phyloP scores from a whole-genome alignment of 2,797 vertebrate genomes.

The Rhinogobio ventralis region DNA sequence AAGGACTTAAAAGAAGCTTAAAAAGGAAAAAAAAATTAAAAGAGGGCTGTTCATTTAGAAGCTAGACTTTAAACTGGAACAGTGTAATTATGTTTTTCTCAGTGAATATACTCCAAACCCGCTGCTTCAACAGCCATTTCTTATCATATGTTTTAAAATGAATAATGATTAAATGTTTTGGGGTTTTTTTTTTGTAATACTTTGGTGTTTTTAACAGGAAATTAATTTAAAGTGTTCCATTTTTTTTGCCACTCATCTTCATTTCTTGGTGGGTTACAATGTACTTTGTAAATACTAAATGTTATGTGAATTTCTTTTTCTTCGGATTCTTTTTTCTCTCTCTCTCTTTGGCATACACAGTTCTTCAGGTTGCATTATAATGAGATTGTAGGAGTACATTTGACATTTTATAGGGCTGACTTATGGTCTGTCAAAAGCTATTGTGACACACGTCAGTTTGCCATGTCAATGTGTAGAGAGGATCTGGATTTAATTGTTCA shows the following conservation, averaged over 20 bases:
- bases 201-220: conserved; percentile 89
- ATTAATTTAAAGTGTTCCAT: conserved; percentile 87
- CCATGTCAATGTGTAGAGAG: conserved; percentile 84
- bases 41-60: conserved; percentile 71
- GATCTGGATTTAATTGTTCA: conserved; percentile 88
- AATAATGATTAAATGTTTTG: conserved; percentile 82
- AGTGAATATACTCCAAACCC: conserved; percentile 85
- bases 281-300: conserved; percentile 74
- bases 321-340: conserved; percentile 85
- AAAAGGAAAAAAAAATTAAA: conserved; percentile 57
- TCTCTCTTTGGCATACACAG: conserved; percentile 87
- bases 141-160: conserved; percentile 76
- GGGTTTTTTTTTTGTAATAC: conserved; percentile 75
- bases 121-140: conserved; percentile 87
- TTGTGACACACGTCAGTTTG: conserved; percentile 96
- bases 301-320: conserved; percentile 80
- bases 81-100: conserved; percentile 89
- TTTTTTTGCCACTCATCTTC: conserved; percentile 69
- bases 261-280: conserved; percentile 86
- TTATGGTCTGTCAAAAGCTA: conserved; percentile 97
- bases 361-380: conserved; percentile 96
- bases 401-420: conserved; percentile 80
- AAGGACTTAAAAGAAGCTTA: conserved; percentile 28
- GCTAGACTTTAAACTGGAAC: conserved; percentile 88
- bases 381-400: conserved; percentile 87